Evolutionary conservation across 2,797 vertebrate genomes (phyloP), one percentile per base, ranked within the genome.

Genomic region (Echiichthys vipera): DNA sequence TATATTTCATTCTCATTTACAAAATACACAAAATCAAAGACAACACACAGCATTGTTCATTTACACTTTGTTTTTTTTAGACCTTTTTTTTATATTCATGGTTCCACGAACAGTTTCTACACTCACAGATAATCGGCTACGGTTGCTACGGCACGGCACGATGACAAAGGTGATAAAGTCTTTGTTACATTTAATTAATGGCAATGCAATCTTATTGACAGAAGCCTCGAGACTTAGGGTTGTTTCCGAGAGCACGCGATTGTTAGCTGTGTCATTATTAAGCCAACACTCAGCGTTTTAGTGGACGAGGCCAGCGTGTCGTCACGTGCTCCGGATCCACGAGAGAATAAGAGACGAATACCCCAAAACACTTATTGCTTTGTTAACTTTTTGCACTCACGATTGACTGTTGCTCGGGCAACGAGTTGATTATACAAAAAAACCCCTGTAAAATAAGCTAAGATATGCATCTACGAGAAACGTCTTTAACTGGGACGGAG

Each of bases 71-170:
- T 83, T 88, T 87, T 78, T 81, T 86, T 77, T 71, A 34, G 25
- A 83, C 70, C 55, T 88, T 87, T 94, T 95, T 84, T 81, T 83
- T 59, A 78, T 91, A 84, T 91, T 92, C 85, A 92, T 96, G 95
- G 81, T 90, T 94, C 78, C 93, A 94, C 93, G 92, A 81, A 93
- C 81, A 80, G 71, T 90, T 91, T 92, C 91, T 94, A 93, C 90
- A 93, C 92, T 92, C 92, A 94, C 93, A 96, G 96, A 94, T 92
- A 95, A 95, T 96, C 93, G 94, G 94, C 96, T 96, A 96, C 90
- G 91, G 92, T 91, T 95, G 95, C 96, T 97, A 97, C 95, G 91
- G 88, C 95, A 97, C 96, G 32, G 85, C 95, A 97, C 96, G 83
- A 93, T 92, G 93, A 94, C 91, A 91, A 82, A 91, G 81, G 91